Base-by-base conservation (phyloP, 2,888 invertebrate species). In the Antitype chi region DNA sequence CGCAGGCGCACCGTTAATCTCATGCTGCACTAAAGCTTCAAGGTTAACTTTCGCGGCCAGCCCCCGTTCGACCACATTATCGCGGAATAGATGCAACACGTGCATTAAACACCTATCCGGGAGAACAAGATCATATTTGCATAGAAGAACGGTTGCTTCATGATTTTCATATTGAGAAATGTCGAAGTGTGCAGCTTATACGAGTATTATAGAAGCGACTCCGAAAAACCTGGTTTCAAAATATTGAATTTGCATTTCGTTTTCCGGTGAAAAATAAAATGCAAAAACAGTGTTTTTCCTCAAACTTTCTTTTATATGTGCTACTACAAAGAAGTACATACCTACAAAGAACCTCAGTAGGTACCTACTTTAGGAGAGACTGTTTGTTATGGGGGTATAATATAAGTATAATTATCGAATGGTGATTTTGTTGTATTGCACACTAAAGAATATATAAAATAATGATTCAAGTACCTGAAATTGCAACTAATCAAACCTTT, bases 41-140 rank as follows among this genome's bases (percentile, higher is more conserved):
- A 95, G 95, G 95, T 94, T 93, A 95, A 95, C 96, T 96, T 96
- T 96, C 96, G 92, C 96, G 91, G 88, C 90, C 89, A 90, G 89
- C 89, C 89, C 88, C 91, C 80, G 86, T 82, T 84, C 76, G 74
- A 80, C 78, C 66, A 80, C 76, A 80, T 82, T 78, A 80, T 23
- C 78, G 66, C 71, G 72, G 66, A 74, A 79, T 79, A 70, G 78
- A 81, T 79, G 78, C 77, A 82, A 79, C 71, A 84, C 74, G 67
- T 87, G 81, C 76, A 81, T 76, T 74, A 73, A 78, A 72, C 70
- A 72, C 57, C 55, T 74, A 76, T 47, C 60, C 53, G 52, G 67
- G 38, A 63, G 73, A 84, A 80, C 76, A 53, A 82, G 76, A 82
- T 74, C 73, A 70, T 59, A 72, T 76, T 74, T 75, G 47, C 68